A percentile compares a stretch with the other conserved stretches of the same genome.
These are phyloP conservation scores for Dromococcyx pavoninus DNA, from an alignment of 2,797 vertebrate genomes.

Conservation along the genomic window DNA sequence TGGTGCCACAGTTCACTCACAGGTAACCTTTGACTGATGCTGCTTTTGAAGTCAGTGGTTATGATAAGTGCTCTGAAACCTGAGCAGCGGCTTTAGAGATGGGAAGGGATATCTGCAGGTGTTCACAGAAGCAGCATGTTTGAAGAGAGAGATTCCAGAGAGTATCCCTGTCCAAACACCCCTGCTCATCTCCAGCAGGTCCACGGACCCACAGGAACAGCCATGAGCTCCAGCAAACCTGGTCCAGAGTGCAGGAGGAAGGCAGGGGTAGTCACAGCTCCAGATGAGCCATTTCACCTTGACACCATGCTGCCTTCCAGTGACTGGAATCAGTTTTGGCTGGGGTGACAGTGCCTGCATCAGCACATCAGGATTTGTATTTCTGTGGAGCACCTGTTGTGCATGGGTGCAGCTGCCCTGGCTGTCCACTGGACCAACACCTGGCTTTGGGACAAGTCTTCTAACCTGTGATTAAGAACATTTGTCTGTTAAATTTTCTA, in stretches of 20 bases:
- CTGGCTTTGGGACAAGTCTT: not conserved
- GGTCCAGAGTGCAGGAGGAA: not conserved
- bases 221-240: not conserved
- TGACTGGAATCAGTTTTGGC: not conserved
- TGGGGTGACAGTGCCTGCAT: too few species aligned
- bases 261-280: not conserved
- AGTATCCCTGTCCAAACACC: not conserved
- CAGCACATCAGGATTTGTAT: not conserved
- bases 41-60: not conserved
- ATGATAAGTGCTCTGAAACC: not conserved
- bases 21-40: not conserved
- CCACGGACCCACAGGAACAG: not conserved
- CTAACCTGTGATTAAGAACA: not conserved
- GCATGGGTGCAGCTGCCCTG: accelerated
- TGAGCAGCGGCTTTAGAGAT: not conserved
- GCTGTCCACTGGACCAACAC: not conserved
- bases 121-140: not conserved
- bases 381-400: not conserved
- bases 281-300: not conserved
- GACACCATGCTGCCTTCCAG: not conserved
- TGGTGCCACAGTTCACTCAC: not conserved
- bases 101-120: not conserved
- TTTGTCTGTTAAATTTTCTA: not conserved
- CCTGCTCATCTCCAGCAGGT: not conserved
- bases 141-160: not conserved